Base-by-base conservation (phyloP, 2,113 vertebrate genomes). In the Tachuris rubrigastra region DNA sequence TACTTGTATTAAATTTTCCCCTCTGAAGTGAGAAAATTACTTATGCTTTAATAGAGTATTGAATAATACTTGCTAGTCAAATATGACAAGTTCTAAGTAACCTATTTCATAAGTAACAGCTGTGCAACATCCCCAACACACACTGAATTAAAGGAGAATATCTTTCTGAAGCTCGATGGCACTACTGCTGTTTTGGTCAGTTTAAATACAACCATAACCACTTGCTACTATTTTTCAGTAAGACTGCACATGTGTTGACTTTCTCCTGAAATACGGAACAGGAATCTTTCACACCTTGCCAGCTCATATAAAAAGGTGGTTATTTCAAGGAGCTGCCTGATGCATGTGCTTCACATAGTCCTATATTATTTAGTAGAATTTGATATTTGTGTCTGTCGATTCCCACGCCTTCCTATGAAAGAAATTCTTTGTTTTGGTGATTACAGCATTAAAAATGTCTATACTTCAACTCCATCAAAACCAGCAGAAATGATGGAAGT, bases 361-460 rank as follows among this genome's bases (percentile, higher is more conserved):
- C 86, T 86, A 67, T 93, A 62, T 88, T 71, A 95, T 94, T 92
- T 87, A 67, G 68, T 55, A 77, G 59, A 89, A 90, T 86, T 60
- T 84, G 37, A 41, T 82, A 65, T 71, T 30, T 56, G 22, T 75
- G 25, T 41, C 81, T 91, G 52, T 60, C 10, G 14, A 76, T 66
- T 83, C 49, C 87, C 71, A 71, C 30, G 28, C 23, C 28, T 93
- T 86, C 47, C 35, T 84, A 68, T 23, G 59, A 79, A 84, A 84
- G 2, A 69, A 89, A 85, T 66, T 56, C 20, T 76, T 86, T 85
- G 12, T 80, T 80, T 75, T 89, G 58, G 27, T 52, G 53, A 87
- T 80, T 92, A 81, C 41, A 86, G 55, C 53, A 33, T 31, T 75
- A 79, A 75, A 90, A 76, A 86, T 78, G 82, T 95, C 67, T 83